These are phyloP conservation scores for Agrotis puta DNA, from an alignment of 2,888 invertebrate genomes.

Conservation along the genomic window DNA sequence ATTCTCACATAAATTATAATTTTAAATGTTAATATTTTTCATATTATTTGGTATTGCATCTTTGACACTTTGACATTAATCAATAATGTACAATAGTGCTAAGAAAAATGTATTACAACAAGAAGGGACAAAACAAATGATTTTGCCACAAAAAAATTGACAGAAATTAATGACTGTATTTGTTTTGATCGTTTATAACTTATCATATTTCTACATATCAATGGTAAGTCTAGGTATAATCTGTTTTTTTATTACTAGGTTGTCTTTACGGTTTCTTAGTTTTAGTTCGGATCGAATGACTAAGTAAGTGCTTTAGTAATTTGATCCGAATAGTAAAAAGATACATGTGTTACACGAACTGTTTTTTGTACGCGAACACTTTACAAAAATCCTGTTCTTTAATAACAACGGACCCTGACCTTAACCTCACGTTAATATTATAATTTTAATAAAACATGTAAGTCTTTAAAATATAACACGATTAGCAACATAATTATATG, in stretches of 20 bases:
- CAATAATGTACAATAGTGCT: neutral
- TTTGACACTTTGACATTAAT: constrained; percentile 31
- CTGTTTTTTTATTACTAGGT: constrained; percentile 5
- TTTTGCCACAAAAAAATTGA: constrained; percentile 46
- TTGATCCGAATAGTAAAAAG: neutral
- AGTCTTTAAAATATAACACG: constrained; percentile 26
- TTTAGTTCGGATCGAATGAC: too few relatives aligned
- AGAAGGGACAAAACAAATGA: constrained; percentile 39
- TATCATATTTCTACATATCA: constrained; percentile 22
- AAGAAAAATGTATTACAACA: constrained; percentile 18
- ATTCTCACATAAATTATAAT: constrained; percentile 39
- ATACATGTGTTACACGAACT: neutral
- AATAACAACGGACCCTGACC: constrained; percentile 25
- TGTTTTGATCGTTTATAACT: constrained; percentile 32
- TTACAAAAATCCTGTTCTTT: constrained; percentile 8
- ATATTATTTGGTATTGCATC: constrained; percentile 19
- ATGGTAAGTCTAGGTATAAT: neutral
- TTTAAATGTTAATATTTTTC: constrained; percentile 9
- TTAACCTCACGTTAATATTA: constrained; percentile 18
- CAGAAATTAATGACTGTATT: constrained; percentile 30
- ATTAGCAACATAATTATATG: constrained; percentile 39
- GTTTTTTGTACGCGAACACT: neutral
- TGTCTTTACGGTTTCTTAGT: neutral
- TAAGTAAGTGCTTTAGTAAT: neutral
- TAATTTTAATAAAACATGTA: constrained; percentile 5